Evolutionary conservation across 64 coral and sea anemone species (phyloP).

Genomic region (Catalaphyllia jardinei): DNA sequence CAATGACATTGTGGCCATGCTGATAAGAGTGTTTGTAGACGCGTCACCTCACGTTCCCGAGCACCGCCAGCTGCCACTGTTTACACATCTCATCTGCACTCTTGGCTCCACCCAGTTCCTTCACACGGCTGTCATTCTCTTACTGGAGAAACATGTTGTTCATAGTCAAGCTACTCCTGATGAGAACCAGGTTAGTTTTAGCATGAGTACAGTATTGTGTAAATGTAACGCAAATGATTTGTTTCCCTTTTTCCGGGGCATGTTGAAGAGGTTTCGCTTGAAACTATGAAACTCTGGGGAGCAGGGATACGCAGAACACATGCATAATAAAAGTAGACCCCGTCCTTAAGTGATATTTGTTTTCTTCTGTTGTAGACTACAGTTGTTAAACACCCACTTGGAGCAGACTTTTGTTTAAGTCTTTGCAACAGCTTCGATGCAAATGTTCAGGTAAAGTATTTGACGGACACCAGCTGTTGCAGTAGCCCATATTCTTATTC

Average conservation of each 20-base stretch:
- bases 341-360: neutral
- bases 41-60: slow-evolving; percentile 95
- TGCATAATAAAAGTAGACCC: too few species aligned
- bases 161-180: neutral
- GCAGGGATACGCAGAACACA: too few species aligned
- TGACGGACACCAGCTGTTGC: neutral
- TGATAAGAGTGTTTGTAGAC: slow-evolving; percentile 98
- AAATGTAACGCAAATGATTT: too few species aligned
- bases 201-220: too few species aligned
- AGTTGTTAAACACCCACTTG: slow-evolving; percentile 56
- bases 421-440: slow-evolving; percentile 73
- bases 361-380: slow-evolving; percentile 5
- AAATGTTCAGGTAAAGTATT: slow-evolving; percentile 56
- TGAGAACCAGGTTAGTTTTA: slow-evolving; percentile 36
- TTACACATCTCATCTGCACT: slow-evolving; percentile 82
- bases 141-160: slow-evolving; percentile 74
- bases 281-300: too few species aligned
- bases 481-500: too few species aligned
- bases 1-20: slow-evolving; percentile 84
- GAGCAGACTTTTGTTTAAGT: slow-evolving; percentile 76
- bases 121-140: slow-evolving; percentile 68
- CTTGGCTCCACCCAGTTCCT: slow-evolving; percentile 72
- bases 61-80: slow-evolving; percentile 84
- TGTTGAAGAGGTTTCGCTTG: too few species aligned
- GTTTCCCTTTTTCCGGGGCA: too few species aligned